These are phyloP conservation scores for Nemotelus nigrinus DNA, from an alignment of 2,888 invertebrate species.

Conservation along the genomic window DNA sequence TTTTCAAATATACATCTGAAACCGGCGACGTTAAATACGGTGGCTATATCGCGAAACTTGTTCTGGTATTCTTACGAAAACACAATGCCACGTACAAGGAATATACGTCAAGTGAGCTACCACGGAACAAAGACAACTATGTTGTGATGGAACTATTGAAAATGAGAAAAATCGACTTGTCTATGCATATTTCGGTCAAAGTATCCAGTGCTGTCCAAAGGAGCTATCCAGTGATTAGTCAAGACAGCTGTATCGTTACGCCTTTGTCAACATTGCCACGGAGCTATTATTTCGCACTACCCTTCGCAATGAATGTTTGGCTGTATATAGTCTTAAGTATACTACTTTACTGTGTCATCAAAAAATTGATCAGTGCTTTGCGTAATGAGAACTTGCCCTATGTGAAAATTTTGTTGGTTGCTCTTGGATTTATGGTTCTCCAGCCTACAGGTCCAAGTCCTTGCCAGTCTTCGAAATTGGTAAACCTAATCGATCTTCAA, in stretches of 20 bases:
- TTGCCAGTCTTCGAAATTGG: background rate
- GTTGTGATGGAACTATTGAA: background rate
- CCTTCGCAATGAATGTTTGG: background rate
- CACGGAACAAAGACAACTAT: conserved; percentile 14
- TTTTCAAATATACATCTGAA: conserved; percentile 11
- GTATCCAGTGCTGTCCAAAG: background rate
- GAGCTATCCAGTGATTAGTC: background rate
- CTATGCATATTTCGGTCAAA: conserved; percentile 4
- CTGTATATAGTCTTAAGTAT: background rate
- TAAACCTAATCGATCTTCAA: background rate
- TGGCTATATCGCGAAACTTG: background rate
- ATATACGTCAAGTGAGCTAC: background rate
- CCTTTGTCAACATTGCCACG: background rate
- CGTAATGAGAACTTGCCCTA: no score
- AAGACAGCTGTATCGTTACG: background rate
- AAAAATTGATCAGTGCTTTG: no score
- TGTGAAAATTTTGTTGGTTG: background rate
- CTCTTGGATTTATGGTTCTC: background rate
- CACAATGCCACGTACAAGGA: conserved; percentile 4
- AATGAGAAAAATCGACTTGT: conserved; percentile 10
- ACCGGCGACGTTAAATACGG: background rate
- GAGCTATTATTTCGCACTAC: background rate
- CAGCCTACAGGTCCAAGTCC: background rate
- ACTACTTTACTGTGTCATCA: no score
- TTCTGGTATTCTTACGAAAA: conserved; percentile 1